Evolutionary conservation across 2,797 vertebrate species (phyloP).

Genomic region (Carapus acus): DNA sequence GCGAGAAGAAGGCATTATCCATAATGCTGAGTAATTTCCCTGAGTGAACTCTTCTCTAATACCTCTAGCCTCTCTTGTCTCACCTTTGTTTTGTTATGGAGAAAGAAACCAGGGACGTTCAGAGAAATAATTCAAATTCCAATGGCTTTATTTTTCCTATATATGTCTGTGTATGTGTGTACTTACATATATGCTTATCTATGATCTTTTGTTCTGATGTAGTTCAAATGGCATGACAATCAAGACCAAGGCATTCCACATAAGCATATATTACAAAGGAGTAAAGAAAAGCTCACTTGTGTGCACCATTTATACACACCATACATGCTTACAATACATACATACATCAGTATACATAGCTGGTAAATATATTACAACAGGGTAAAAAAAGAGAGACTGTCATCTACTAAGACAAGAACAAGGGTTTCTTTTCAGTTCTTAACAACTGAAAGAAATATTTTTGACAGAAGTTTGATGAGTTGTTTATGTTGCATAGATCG

Average conservation of each 20-base stretch:
- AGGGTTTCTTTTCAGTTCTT: conserved; percentile 29
- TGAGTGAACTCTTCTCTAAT: too few relatives aligned
- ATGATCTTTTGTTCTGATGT: conserved; percentile 76
- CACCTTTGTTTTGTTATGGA: too few relatives aligned
- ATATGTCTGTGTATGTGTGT: conserved; percentile 71
- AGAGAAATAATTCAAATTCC: conserved; percentile 72
- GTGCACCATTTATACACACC: conserved; percentile 49
- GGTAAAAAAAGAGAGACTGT: conserved; percentile 38
- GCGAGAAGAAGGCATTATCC: too few relatives aligned
- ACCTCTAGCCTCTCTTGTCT: too few relatives aligned
- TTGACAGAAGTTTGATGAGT: too few relatives aligned
- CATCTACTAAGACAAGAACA: conserved; percentile 49
- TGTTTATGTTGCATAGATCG: too few relatives aligned
- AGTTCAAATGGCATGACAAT: conserved; percentile 77
- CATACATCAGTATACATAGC: conserved; percentile 46
- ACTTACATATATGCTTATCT: conserved; percentile 69
- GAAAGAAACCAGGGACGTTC: conserved; percentile 39
- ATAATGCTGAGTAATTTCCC: too few relatives aligned
- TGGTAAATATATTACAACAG: conserved; percentile 64
- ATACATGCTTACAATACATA: conserved; percentile 31
- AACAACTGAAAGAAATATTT: conserved; percentile 27
- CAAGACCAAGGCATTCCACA: conserved; percentile 80
- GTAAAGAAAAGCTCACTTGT: conserved; percentile 63
- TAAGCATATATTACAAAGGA: conserved; percentile 77
- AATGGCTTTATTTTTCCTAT: conserved; percentile 81